Base-by-base conservation (phyloP, 1,140 invertebrate species). In the Muscidifurax raptorellus region DNA sequence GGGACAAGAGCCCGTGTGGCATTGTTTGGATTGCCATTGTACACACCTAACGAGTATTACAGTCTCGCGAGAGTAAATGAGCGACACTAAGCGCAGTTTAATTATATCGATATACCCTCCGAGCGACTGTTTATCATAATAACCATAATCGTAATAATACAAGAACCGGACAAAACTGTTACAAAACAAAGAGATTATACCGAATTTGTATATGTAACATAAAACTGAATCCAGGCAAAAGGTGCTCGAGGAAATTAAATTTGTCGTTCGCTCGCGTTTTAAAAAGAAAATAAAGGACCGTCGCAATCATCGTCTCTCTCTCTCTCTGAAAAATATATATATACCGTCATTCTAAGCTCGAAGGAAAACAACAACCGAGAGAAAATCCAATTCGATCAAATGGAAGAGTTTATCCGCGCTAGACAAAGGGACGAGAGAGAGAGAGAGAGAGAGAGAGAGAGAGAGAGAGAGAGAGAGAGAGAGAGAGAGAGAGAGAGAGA, bases 141-240 rank as follows among this genome's bases (percentile, higher is more conserved):
- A n/a, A 59, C 18, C 7, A 40, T 40, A 40, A 40, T 40, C 7
- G 36, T 40, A n/a, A n/a, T n/a, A n/a, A 13, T 18, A 59, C 22
- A 7, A 59, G 22, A 59, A 22, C 52, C 18, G 22, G 18, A n/a
- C 52, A n/a, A n/a, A 59, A 59, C 22, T 59, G 15, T 59, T 59
- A 59, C 13, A 59, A n/a, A n/a, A n/a, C n/a, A n/a, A n/a, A n/a
- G n/a, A n/a, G n/a, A n/a, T n/a, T n/a, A n/a, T n/a, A n/a, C n/a
- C n/a, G n/a, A n/a, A n/a, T n/a, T n/a, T n/a, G n/a, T n/a, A 0
- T 36, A 36, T 36, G 18, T 27, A 71, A 44, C 13, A n/a, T 28
- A 80, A 80, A 80, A 71, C 25, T 80, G 79, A 71, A 69, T 71
- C 79, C 27, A 10, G 71, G 67, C 79, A 36, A 80, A 80, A 80